These are phyloP conservation scores for Calliphora vomitoria DNA, from an alignment of 2,888 invertebrate genomes.

Conservation along the genomic window DNA sequence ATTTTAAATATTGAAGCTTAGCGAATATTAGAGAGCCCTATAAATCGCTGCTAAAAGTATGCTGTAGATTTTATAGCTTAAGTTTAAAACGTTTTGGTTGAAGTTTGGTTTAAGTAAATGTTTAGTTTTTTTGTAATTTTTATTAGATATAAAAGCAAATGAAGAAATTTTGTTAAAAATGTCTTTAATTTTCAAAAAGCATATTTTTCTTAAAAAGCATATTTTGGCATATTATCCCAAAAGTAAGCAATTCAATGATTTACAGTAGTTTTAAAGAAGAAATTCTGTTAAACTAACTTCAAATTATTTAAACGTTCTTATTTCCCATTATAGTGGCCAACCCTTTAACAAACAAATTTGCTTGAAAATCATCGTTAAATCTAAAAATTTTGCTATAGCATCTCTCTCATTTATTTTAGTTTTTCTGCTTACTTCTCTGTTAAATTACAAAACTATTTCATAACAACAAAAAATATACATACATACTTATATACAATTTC, in stretches of 20 bases:
- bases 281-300: too few species aligned
- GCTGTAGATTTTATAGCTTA: background rate
- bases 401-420: slow-evolving; percentile 9
- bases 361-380: background rate
- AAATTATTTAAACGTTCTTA: too few species aligned
- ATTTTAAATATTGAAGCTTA: background rate
- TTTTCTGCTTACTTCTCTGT: background rate
- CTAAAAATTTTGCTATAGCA: background rate
- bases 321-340: background rate
- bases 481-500: slow-evolving; percentile 78
- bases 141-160: too few species aligned
- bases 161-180: too few species aligned
- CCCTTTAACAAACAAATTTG: slow-evolving; percentile 8
- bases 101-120: background rate
- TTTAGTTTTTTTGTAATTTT: too few species aligned
- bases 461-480: slow-evolving; percentile 39
- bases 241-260: background rate
- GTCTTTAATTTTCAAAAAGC: background rate
- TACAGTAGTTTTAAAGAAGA: background rate
- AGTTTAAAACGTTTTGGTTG: background rate
- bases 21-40: background rate
- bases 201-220: background rate
- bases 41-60: background rate
- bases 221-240: background rate
- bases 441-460: slow-evolving; percentile 60